A percentile compares a stretch with the other conserved stretches of the same genome.
phyloP scores from a whole-genome alignment of 2,797 vertebrate species.

The Malurus leucopterus region DNA sequence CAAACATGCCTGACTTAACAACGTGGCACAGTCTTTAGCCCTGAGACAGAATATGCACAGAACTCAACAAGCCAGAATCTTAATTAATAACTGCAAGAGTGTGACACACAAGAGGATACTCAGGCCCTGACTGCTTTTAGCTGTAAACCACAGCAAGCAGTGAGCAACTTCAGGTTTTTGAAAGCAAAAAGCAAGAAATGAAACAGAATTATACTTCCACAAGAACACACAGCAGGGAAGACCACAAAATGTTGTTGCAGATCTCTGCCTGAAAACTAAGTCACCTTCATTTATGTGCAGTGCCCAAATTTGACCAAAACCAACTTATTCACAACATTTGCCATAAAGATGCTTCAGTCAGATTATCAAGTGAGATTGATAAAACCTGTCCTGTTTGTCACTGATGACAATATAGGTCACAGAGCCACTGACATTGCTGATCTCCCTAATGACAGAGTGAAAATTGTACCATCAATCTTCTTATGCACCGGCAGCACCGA shows the following conservation, averaged over 20 bases:
- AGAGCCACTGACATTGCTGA: neutral
- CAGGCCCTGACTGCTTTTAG: neutral
- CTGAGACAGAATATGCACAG: neutral
- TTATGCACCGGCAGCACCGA: neutral
- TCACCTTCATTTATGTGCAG: neutral
- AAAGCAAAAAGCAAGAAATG: neutral
- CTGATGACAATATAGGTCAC: neutral
- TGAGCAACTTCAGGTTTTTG: neutral
- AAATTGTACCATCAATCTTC: neutral
- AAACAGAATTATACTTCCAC: neutral
- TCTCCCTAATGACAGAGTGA: neutral
- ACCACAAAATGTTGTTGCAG: neutral
- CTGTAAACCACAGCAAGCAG: neutral
- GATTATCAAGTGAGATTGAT: neutral
- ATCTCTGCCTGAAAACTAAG: neutral
- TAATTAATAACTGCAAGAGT: neutral
- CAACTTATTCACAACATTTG: neutral
- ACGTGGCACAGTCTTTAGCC: neutral
- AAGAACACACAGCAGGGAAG: neutral
- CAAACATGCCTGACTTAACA: neutral
- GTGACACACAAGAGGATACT: neutral
- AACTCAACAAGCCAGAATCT: neutral
- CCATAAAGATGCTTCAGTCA: neutral
- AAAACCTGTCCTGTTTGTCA: neutral
- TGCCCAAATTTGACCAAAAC: neutral